phyloP scores from a whole-genome alignment of 1,140 invertebrate species.

The Pinna nobilis region DNA sequence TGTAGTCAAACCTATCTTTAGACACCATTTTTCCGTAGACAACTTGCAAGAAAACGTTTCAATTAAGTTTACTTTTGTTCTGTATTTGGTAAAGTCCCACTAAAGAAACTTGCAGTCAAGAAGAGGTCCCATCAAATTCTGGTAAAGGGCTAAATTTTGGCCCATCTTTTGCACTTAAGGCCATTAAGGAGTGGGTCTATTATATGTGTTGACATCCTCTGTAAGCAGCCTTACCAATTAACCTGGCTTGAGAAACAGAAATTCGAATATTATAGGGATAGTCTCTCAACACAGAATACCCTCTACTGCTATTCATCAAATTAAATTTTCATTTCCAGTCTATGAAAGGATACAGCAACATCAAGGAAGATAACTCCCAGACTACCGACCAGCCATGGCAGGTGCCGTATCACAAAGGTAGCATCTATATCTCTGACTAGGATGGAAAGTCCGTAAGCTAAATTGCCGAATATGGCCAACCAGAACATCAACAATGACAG shows the following conservation, averaged over 20 bases:
- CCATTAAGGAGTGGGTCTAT: constrained; percentile 5
- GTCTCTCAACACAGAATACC: neutral
- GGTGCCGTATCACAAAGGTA: constrained; percentile 49
- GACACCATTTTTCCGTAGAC: too few relatives aligned
- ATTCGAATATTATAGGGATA: neutral
- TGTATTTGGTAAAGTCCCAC: too few relatives aligned
- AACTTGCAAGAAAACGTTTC: too few relatives aligned
- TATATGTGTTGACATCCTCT: neutral
- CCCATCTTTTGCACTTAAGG: too few relatives aligned
- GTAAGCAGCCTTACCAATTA: constrained; percentile 2
- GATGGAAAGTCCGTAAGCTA: constrained; percentile 60
- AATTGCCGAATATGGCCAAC: constrained; percentile 58
- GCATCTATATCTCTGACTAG: constrained; percentile 51
- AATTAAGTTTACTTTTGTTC: too few relatives aligned
- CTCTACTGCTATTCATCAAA: neutral
- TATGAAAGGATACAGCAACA: constrained; percentile 62
- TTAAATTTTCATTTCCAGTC: neutral
- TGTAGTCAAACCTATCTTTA: too few relatives aligned
- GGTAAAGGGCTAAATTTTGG: too few relatives aligned
- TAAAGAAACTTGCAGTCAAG: too few relatives aligned
- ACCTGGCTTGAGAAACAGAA: neutral
- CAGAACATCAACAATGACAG: constrained; percentile 56
- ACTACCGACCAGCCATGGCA: constrained; percentile 66
- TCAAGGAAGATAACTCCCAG: constrained; percentile 65
- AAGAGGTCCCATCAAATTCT: too few relatives aligned